Evolutionary conservation across 1,140 invertebrate species (phyloP), one percentile per base, ranked within the genome.

Genomic region (Pollicipes pollicipes): DNA sequence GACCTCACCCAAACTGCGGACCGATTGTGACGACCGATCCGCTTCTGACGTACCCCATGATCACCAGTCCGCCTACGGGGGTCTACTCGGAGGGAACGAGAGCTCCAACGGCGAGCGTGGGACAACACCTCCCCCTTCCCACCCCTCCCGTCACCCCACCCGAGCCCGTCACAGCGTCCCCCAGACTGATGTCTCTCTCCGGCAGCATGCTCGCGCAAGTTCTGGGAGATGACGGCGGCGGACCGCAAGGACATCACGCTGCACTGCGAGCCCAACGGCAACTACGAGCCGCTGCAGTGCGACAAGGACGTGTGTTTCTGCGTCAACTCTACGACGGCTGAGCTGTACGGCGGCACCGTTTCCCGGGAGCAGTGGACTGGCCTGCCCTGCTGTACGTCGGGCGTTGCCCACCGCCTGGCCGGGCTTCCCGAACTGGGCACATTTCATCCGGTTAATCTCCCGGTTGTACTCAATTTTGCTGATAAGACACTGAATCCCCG

Each of bases 281-380:
- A 85, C 78, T 87, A 83, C 74, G 85, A 86, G 73, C 77, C 77
- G 10, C 74, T 87, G 32, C 85, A 87, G 76, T 87, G 85, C 73
- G 83, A 85, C 76, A 77, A 80, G 27, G 84, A 81, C 0, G 77
- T 84, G 69, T 87, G 85, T 75, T 87, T 84, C 84, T 87, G 85
- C 76, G 82, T 81, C 0, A 78, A 85, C 45, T 76, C 81, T 0
- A 78, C 75, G 74, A 85, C 83, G 16, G 84, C 84, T 6, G 79
- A 82, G 45, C 78, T 83, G 0, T 80, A 78, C 24, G 77, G 81
- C 0, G 71, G 76, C 4, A 79, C 83, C 0, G 80, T 86, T 3
- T 80, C 80, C 0, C 80, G 84, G 73, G 76, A 73, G n/a, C 79
- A 84, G 35, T 82, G 83, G 77, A 78, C 73, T 13, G 75, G 77